Evolutionary conservation across 2,888 invertebrate species (phyloP).

Genomic region (Tetropium fuscum): DNA sequence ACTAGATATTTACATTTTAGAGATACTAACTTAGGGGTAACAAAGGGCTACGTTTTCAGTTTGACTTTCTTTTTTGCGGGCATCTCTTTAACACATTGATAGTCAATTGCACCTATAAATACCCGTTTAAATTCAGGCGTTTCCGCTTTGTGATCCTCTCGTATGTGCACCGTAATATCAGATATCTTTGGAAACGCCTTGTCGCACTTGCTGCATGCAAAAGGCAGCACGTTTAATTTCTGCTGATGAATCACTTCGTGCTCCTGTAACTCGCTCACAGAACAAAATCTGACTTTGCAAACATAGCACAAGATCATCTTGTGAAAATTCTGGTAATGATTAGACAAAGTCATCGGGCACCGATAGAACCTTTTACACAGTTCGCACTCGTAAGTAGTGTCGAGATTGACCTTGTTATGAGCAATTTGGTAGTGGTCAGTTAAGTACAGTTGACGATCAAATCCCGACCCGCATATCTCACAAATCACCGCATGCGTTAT

Average conservation of each 20-base stretch:
- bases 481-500: constrained; percentile 47
- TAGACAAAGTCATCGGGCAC: constrained; percentile 30
- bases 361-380: constrained; percentile 35
- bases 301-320: constrained; percentile 47
- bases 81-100: too few relatives aligned
- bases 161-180: constrained; percentile 55
- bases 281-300: constrained; percentile 35
- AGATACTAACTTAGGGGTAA: too few relatives aligned
- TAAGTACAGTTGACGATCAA: constrained; percentile 45
- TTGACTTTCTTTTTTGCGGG: too few relatives aligned
- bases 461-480: constrained; percentile 47
- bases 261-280: constrained; percentile 21
- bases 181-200: constrained; percentile 57
- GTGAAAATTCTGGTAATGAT: constrained; percentile 43
- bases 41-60: too few relatives aligned
- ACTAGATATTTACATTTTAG: too few relatives aligned
- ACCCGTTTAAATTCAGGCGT: too few relatives aligned
- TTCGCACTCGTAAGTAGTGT: constrained; percentile 35
- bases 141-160: constrained; percentile 48
- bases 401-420: constrained; percentile 42
- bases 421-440: constrained; percentile 45
- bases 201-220: constrained; percentile 61
- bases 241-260: constrained; percentile 48
- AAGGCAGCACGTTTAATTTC: constrained; percentile 51
- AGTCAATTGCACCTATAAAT: too few relatives aligned